A percentile compares a stretch with the other conserved stretches of the same genome.
These are phyloP conservation scores for Pterocles orientalis DNA, from an alignment of 2,113 vertebrate species.

Conservation along the genomic window DNA sequence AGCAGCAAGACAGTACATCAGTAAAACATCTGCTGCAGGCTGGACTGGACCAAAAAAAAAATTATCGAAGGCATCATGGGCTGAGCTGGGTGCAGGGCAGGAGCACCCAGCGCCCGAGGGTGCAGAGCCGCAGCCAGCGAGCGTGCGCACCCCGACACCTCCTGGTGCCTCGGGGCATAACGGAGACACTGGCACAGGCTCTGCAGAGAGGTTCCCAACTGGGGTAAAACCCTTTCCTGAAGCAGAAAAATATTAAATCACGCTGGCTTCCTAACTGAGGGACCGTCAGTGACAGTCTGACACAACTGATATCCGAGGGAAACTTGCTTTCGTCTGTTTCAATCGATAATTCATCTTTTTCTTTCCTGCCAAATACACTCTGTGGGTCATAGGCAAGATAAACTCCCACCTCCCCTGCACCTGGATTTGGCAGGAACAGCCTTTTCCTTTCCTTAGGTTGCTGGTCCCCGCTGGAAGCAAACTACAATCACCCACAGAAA, in stretches of 20 bases:
- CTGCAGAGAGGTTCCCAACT: background rate
- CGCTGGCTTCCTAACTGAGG: background rate
- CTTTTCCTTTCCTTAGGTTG: background rate
- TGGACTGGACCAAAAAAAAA: no score
- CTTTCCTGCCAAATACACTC: background rate
- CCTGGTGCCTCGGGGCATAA: background rate
- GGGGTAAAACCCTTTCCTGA: background rate
- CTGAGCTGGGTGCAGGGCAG: background rate
- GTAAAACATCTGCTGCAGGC: background rate
- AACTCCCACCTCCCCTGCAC: background rate
- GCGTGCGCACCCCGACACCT: background rate
- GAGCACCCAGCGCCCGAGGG: background rate
- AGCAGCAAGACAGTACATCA: background rate
- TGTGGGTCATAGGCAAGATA: background rate
- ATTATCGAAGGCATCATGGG: rapidly evolving
- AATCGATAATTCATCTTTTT: background rate
- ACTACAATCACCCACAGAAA: background rate
- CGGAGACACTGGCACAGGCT: rapidly evolving
- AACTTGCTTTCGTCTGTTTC: background rate
- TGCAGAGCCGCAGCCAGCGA: rapidly evolving
- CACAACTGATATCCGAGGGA: rapidly evolving
- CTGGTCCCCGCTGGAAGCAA: background rate
- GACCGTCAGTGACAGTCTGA: background rate
- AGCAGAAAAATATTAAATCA: background rate
- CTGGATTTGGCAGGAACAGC: background rate